Evolutionary conservation across 35 echinoderm and acorn worm species (phyloP).

Genomic region (Amphiura filiformis): DNA sequence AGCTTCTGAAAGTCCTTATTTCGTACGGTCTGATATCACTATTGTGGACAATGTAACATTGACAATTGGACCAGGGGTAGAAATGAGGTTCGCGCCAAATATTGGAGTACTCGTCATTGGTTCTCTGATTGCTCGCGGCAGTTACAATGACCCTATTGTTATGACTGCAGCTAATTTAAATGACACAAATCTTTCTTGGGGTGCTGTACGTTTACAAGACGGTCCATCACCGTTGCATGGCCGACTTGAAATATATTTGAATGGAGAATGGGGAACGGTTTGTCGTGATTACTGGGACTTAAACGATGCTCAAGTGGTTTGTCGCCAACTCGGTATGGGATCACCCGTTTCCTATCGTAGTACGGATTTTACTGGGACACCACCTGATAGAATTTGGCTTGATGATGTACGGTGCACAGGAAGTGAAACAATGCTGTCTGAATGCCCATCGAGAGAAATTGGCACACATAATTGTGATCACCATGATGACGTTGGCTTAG

Average conservation of each 20-base stretch:
- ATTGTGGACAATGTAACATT: not conserved
- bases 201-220: not conserved
- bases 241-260: not conserved
- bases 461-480: constrained; percentile 25
- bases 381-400: constrained; percentile 19
- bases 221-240: not conserved
- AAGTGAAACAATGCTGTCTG: constrained; percentile 12
- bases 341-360: not conserved
- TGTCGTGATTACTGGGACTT: constrained; percentile 13
- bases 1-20: not conserved
- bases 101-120: not conserved
- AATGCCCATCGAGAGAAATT: constrained; percentile 9
- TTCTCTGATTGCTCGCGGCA: not conserved
- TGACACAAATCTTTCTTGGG: not conserved
- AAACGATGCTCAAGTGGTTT: constrained; percentile 22
- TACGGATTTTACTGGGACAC: not conserved
- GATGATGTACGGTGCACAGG: constrained; percentile 39
- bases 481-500: constrained; percentile 26
- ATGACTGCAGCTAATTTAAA: not conserved
- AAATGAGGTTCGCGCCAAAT: not conserved
- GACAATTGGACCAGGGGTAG: not conserved
- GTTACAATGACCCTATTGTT: not conserved
- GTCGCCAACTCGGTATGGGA: constrained; percentile 19
- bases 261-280: constrained; percentile 26
- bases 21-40: not conserved